Evolutionary conservation across 2,797 vertebrate species (phyloP).

Genomic region (Malacoctenus gilli): DNA sequence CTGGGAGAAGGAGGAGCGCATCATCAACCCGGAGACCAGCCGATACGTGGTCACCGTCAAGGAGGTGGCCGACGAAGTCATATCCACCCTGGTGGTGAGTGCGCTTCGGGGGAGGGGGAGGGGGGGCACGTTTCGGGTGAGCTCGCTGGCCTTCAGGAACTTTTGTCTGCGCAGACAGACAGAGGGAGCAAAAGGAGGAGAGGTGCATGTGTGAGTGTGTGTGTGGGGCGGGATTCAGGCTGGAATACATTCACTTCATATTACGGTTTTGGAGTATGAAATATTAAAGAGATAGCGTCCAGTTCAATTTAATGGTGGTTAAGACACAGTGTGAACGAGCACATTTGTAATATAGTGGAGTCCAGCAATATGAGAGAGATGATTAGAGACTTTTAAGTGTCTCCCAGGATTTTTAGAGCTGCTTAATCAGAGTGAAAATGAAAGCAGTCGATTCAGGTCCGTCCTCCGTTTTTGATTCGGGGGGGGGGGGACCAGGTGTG

Average conservation of each 20-base stretch:
- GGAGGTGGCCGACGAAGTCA: constrained; percentile 93
- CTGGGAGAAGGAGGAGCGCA: constrained; percentile 98
- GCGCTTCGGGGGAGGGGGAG: background rate
- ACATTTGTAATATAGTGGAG: constrained; percentile 30
- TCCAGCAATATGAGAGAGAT: constrained; percentile 17
- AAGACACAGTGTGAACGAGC: constrained; percentile 30
- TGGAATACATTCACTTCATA: constrained; percentile 26
- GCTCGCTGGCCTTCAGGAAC: background rate
- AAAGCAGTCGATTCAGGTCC: constrained; percentile 1
- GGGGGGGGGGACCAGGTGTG: no score
- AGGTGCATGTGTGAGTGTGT: constrained; percentile 1
- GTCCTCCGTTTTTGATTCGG: no score
- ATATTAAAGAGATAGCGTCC: constrained; percentile 39
- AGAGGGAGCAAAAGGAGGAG: constrained; percentile 14
- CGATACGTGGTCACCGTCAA: constrained; percentile 95
- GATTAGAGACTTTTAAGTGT: constrained; percentile 24
- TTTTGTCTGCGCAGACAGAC: constrained; percentile 11
- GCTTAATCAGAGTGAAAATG: constrained; percentile 1
- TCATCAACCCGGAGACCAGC: constrained; percentile 98
- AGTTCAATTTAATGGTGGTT: constrained; percentile 44
- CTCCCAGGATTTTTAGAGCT: background rate
- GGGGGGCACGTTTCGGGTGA: constrained; percentile 3
- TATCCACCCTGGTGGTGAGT: constrained; percentile 93
- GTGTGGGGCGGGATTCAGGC: background rate
- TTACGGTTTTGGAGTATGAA: constrained; percentile 40